A percentile compares a stretch with the other conserved stretches of the same genome.
Conservation (phyloP, 1,140 invertebrate species). For the Ceratosolen solmsi region DNA sequence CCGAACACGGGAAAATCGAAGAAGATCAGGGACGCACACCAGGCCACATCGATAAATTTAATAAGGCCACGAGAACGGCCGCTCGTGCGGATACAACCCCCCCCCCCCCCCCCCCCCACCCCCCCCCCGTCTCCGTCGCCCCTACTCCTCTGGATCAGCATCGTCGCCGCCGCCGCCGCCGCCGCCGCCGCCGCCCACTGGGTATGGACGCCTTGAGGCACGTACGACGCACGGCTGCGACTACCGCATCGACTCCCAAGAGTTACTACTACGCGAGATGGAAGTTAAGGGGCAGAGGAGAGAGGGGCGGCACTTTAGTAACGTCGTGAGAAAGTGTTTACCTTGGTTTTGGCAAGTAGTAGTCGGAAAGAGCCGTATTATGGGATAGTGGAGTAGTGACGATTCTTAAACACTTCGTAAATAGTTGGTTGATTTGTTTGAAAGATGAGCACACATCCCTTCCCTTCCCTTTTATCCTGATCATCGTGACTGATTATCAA, state of each 20-base stretch:
- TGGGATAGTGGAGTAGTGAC: too few species aligned
- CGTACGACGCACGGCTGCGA: not conserved
- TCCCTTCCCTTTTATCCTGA: too few species aligned
- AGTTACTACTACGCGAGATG: not conserved
- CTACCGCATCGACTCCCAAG: not conserved
- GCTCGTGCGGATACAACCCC: not conserved
- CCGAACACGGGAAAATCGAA: not conserved
- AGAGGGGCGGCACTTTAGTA: not conserved
- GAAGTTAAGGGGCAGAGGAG: too few species aligned
- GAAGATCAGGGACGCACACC: slow-evolving; percentile 26
- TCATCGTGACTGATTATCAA: too few species aligned
- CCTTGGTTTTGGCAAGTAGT: not conserved
- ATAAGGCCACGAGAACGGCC: not conserved
- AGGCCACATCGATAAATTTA: slow-evolving; percentile 25
- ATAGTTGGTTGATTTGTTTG: too few species aligned
- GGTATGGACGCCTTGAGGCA: not conserved
- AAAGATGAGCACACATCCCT: too few species aligned
- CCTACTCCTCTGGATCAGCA: not conserved
- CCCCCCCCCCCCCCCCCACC: too few species aligned
- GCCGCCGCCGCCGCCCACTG: not conserved
- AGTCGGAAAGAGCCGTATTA: too few species aligned
- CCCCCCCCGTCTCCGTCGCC: too few species aligned
- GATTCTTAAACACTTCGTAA: too few species aligned
- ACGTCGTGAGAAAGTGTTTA: not conserved
- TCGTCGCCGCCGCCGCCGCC: too few species aligned